Percentiles rank a stretch among this genome's conserved stretches.
These are phyloP conservation scores for Bombycilla garrulus DNA, from an alignment of 2,113 vertebrate genomes.

Conservation along the genomic window DNA sequence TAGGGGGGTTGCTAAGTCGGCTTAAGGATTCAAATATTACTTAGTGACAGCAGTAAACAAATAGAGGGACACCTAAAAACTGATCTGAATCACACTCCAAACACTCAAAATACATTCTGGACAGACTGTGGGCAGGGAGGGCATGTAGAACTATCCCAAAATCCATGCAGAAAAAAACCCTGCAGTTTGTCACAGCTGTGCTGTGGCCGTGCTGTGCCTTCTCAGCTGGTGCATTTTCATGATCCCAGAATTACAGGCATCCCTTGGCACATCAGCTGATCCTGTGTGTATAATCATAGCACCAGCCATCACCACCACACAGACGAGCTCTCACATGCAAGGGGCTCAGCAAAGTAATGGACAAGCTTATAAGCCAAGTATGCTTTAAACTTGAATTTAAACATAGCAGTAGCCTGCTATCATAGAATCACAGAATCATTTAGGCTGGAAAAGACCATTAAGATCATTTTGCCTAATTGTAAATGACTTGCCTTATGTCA, in stretches of 20 bases:
- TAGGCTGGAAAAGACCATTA: neutral
- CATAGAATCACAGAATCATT: neutral
- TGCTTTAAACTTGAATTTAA: neutral
- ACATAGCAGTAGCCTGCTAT: neutral
- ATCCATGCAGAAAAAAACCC: neutral
- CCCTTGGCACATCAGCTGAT: neutral
- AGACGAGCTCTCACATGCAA: neutral
- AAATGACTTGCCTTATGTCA: neutral
- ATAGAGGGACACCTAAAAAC: neutral
- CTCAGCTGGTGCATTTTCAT: neutral
- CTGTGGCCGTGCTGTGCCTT: neutral
- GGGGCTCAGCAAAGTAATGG: neutral
- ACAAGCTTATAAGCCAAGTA: neutral
- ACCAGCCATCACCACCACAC: neutral
- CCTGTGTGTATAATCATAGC: neutral
- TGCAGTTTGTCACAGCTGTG: neutral
- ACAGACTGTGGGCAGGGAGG: rapidly evolving
- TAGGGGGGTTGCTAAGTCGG: neutral
- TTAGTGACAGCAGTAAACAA: neutral
- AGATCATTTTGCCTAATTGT: neutral
- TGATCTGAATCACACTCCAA: neutral
- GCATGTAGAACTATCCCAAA: neutral
- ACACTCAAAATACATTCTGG: neutral
- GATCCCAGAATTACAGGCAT: neutral
- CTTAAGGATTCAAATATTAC: neutral